Evolutionary conservation across 2,888 invertebrate genomes (phyloP).

Genomic region (Pristionchus maxplancki): DNA sequence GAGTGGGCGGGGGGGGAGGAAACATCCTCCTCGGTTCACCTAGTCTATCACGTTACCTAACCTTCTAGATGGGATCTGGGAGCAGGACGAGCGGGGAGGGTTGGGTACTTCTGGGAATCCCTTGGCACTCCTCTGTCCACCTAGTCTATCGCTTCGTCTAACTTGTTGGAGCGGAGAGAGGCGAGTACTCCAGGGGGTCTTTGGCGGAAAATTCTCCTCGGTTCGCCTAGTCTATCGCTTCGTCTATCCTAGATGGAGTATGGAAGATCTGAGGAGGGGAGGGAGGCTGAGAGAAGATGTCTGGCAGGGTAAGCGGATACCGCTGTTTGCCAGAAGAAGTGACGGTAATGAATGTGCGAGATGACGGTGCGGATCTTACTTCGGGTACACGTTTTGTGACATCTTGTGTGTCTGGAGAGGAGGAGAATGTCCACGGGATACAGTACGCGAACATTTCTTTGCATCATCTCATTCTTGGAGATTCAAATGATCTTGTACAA

Average conservation of each 20-base stretch:
- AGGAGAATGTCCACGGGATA: not conserved
- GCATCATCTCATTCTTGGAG: too few species aligned
- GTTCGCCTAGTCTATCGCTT: too few species aligned
- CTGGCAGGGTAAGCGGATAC: not conserved
- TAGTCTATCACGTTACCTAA: not conserved
- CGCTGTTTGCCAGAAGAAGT: not conserved
- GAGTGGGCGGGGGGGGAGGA: not conserved
- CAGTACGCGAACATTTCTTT: not conserved
- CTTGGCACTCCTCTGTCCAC: too few species aligned
- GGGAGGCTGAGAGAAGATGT: not conserved
- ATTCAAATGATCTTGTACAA: too few species aligned
- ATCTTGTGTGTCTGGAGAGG: not conserved
- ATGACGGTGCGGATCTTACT: not conserved
- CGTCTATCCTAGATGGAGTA: too few species aligned
- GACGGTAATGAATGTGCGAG: constrained; percentile 15
- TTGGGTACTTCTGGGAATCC: too few species aligned
- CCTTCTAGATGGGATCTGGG: not conserved
- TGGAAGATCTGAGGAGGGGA: too few species aligned
- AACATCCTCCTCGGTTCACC: not conserved
- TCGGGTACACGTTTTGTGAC: not conserved
- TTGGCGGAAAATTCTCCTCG: not conserved
- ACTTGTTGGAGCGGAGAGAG: too few species aligned
- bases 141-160: too few species aligned
- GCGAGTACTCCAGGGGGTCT: too few species aligned
- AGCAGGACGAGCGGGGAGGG: not conserved